phyloP scores from a whole-genome alignment of 2,113 vertebrate species.

The Solenodon paradoxus region DNA sequence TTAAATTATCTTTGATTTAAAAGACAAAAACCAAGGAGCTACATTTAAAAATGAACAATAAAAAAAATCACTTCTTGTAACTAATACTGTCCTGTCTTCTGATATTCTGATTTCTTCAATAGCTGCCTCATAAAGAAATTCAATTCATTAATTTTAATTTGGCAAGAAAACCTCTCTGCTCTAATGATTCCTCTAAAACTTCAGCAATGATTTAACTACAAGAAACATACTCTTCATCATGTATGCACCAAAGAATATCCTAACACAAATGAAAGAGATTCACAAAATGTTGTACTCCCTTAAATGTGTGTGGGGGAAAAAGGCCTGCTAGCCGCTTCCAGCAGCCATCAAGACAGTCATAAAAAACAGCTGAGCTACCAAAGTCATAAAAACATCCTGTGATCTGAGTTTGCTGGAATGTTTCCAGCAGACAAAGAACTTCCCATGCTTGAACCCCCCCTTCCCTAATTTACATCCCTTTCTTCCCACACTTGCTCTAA shows the following conservation, averaged over 20 bases:
- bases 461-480: no score
- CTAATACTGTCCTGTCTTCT: background rate
- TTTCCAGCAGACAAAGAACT: no score
- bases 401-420: no score
- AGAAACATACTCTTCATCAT: background rate
- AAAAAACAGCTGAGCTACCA: no score
- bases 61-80: background rate
- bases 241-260: background rate
- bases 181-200: background rate
- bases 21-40: background rate
- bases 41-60: background rate
- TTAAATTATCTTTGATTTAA: background rate
- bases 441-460: no score
- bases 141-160: background rate
- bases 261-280: background rate
- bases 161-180: background rate
- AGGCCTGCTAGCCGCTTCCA: no score
- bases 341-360: no score
- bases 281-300: background rate
- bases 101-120: background rate
- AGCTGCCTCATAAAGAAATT: background rate
- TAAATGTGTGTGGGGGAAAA: background rate
- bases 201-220: background rate
- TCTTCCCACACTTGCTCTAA: no score
- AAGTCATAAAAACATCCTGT: no score